Base-by-base conservation (phyloP, 2,888 invertebrate species). In the Marasmarcha lunaedactyla region DNA sequence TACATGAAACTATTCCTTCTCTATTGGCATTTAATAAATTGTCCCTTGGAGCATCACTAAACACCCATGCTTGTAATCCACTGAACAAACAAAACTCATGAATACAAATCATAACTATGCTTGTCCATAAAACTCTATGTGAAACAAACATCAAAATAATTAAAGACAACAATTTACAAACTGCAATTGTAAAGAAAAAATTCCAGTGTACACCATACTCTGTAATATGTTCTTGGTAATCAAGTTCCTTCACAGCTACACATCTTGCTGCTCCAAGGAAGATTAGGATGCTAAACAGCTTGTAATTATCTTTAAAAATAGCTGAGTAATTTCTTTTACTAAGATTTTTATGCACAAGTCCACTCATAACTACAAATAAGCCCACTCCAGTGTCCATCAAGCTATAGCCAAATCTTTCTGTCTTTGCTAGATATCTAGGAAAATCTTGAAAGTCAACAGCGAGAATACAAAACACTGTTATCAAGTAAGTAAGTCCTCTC, bases 201-300 rank as follows among this genome's bases (percentile, higher is more conserved):
- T 99, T 99, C 94, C 98, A 97, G 68, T 99, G 98, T 0, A 91
- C 86, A 0, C 99, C 99, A 83, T 99, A 99, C 67, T 99, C 99
- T 0, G 92, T 88, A 0, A 93, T 88, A 66, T 95, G 93, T 55
- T 93, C 91, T 42, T 94, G 92, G 67, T 99, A 98, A 49, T 92
- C 88, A 1, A 91, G 72, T 33, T 87, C 64, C 54, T 87, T 87
- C 0, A 90, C 63, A 11, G 84, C 66, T 2, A 89, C 38, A 48
- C 86, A 89, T 45, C 94, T 85, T 0, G 74, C 76, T 1, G 88
- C 44, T 1, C 93, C 94, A 33, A 94, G 65, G 0, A 87, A 38
- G 13, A 90, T 9, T 35, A 84, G 54, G 36, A 77, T 52, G 1
- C 50, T 35, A 35, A 74, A 46, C 42, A 77, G 67, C 50, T 76